phyloP scores from a whole-genome alignment of 2,797 vertebrate genomes.

The Urophycis tenuis region DNA sequence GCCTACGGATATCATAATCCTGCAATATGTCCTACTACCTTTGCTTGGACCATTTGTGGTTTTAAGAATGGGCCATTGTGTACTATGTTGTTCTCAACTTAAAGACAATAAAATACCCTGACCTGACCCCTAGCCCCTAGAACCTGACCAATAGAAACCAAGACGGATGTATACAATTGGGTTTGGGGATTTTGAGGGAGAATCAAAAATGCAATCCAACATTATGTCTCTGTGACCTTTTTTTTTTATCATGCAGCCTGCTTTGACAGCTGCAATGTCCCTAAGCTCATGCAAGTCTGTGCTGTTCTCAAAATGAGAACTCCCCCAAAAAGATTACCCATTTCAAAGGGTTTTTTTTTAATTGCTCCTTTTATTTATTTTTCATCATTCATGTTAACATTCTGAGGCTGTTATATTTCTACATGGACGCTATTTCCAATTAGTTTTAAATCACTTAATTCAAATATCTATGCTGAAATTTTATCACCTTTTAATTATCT shows the following conservation, averaged over 20 bases:
- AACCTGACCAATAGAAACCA: conserved; percentile 7
- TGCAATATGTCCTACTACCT: not conserved
- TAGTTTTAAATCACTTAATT: not conserved
- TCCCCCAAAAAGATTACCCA: not conserved
- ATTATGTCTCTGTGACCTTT: conserved; percentile 32
- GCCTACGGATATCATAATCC: not conserved
- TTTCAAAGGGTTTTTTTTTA: not conserved
- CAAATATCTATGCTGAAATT: not conserved
- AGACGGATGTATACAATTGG: conserved; percentile 26
- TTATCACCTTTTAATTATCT: not conserved
- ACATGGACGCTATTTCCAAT: conserved; percentile 13
- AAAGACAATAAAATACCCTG: not conserved
- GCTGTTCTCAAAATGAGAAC: not conserved
- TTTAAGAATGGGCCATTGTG: not conserved
- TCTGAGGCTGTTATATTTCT: not conserved
- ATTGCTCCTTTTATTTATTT: not conserved
- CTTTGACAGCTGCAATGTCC: conserved; percentile 30
- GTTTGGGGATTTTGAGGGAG: conserved; percentile 47
- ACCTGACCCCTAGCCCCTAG: conserved; percentile 3
- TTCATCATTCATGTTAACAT: not conserved
- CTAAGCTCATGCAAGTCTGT: not conserved
- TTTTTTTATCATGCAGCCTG: conserved; percentile 23
- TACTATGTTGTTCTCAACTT: not conserved
- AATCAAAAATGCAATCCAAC: conserved; percentile 33
- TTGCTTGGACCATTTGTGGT: not conserved